Evolutionary conservation across 2,797 vertebrate genomes (phyloP), one percentile per base, ranked within the genome.

Genomic region (Neopelma chrysocephalum): DNA sequence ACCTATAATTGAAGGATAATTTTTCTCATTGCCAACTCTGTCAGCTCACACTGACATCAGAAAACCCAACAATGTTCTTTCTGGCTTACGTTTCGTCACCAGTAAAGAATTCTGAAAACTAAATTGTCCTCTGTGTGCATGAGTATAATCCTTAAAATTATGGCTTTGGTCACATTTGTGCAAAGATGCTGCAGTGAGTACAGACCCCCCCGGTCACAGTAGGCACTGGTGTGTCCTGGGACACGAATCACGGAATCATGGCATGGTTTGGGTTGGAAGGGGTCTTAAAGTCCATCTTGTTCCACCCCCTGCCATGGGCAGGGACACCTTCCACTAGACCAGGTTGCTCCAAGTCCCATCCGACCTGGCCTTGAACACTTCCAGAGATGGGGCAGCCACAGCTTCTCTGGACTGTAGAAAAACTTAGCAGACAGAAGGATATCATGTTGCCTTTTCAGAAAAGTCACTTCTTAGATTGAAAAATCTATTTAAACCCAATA

Each of bases 21-120:
- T 90, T 87, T 89, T 90, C 93, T 80, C 64, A 84, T 85, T 96
- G 86, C 90, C 88, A 95, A 65, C 75, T 77, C 88, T 48, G 83
- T 70, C 93, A 95, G 79, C 83, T 95, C 96, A 87, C 76, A 60
- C 70, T 96, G 93, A 94, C 94, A 90, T 95, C 91, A 93, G 82
- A 94, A 96, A 96, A 87, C 81, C 91, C 89, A 90, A 11, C 57
- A 79, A 62, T 70, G 58, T 78, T 94, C 88, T 71, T 90, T 89
- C 91, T 95, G 88, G 48, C 65, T 92, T 85, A 71, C 0, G 4
- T 68, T 94, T 90, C 83, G 60, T 93, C 93, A 96, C 31, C 83
- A 65, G 83, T 65, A 90, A 96, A 71, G 75, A 94, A 95, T 95
- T 87, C 40, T 56, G 57, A 91, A 90, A 94, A 93, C 38, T 79